Evolutionary conservation across 2,113 vertebrate genomes (phyloP), one percentile per base, ranked within the genome.

Genomic region (Nothobranchius kuhntae): DNA sequence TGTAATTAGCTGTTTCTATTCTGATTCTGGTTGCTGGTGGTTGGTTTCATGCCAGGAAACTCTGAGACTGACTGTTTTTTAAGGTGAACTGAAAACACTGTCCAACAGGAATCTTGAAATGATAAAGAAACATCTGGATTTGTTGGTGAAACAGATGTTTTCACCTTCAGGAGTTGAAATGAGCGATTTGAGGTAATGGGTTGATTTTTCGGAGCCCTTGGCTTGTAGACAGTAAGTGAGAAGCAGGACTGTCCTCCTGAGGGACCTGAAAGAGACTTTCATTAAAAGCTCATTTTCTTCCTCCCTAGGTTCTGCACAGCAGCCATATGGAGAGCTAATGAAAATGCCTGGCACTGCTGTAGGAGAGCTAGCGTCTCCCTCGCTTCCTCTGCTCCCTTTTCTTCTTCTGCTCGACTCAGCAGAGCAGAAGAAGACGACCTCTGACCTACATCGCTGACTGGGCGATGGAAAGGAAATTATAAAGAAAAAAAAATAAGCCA

Each of bases 1-100:
- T 92, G 77, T 91, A 92, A 92, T 92, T 92, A 90, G 75, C 78
- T 15, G 81, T 84, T 92, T 67, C 91, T 91, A 91, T 93, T 93
- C 91, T 90, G 67, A 89, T 54, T 60, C 71, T 71, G 57, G 66
- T 62, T 73, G 81, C 35, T 79, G 76, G 78, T 79, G 77, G 72
- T 82, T 47, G 57, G 40, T 66, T 35, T 24, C 1, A 24, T 75
- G 87, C 89, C 89, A 91, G 89, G 86, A 90, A 90, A 89, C 67
- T 90, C 75, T 82, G 73, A 82, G 78, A 64, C 38, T 40, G 44
- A 8, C 40, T 9, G 30, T 13, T 13, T 30, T 1, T 38, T 38
- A 13, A 61, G 69, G 50, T 17, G 71, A 48, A 52, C 36, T 73
- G 46, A 48, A 60, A 67, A 72, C 65, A 53, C 21, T 62, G 30